Conservation (phyloP, 1,140 invertebrate genomes). For the Trichonephila clavata region DNA sequence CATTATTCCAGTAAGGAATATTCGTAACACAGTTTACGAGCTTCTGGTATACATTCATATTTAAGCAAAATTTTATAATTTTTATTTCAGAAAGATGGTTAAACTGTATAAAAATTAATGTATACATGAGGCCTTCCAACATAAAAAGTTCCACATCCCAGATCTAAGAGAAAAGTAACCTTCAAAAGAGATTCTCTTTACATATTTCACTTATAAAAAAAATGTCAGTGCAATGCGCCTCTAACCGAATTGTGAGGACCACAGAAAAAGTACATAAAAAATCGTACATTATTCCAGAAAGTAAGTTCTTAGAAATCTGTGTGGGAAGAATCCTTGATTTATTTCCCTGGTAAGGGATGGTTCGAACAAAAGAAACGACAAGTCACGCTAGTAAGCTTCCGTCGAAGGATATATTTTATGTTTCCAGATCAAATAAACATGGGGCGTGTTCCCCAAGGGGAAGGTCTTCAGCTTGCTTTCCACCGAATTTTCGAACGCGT, state of each 20-base stretch:
- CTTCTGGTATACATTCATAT: too few species aligned
- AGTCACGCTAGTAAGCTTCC: background rate
- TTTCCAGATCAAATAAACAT: conserved; percentile 4
- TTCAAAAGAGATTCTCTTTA: too few species aligned
- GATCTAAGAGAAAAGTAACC: too few species aligned
- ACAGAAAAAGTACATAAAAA: background rate
- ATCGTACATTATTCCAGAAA: too few species aligned
- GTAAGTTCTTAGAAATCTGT: background rate
- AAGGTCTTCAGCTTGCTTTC: background rate
- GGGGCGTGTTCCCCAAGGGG: conserved; percentile 3
- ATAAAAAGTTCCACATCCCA: too few species aligned
- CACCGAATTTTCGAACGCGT: background rate
- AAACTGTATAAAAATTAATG: too few species aligned
- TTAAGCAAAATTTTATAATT: too few species aligned
- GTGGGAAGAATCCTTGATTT: conserved; percentile 29
- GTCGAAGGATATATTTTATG: conserved; percentile 38
- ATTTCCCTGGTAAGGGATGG: background rate
- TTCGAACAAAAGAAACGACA: conserved; percentile 20
- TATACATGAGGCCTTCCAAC: too few species aligned
- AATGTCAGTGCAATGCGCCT: background rate
- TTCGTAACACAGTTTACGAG: too few species aligned
- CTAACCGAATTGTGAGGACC: background rate
- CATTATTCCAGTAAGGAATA: too few species aligned
- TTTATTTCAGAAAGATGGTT: too few species aligned
- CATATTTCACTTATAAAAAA: background rate